Percentiles rank a stretch among this genome's conserved stretches.
These are phyloP conservation scores for Cotesia vestalis DNA, from an alignment of 1,140 invertebrate species.

Conservation along the genomic window DNA sequence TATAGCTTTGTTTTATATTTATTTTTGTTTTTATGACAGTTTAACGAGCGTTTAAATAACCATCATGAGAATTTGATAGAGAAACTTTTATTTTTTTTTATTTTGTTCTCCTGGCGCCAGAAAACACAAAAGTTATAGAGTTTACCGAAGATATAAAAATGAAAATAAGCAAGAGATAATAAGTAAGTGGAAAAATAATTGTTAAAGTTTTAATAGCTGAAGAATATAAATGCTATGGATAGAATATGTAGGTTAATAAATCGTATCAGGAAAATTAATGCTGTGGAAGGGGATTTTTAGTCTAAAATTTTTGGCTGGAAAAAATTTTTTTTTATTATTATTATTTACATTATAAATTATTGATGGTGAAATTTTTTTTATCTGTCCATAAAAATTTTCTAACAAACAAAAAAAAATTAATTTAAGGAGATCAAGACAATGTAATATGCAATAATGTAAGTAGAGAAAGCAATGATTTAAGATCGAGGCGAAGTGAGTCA, in stretches of 20 bases:
- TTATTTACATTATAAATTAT: no score
- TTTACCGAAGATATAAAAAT: background rate
- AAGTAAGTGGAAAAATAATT: background rate
- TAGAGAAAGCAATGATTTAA: background rate
- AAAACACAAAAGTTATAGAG: background rate
- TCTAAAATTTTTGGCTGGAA: no score
- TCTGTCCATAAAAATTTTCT: no score
- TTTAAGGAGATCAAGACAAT: no score
- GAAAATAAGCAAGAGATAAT: background rate
- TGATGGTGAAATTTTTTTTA: no score
- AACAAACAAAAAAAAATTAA: no score
- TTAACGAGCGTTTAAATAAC: conserved; percentile 1
- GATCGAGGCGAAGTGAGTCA: background rate
- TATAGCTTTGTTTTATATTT: background rate
- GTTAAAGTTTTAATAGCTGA: conserved; percentile 3
- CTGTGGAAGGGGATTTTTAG: no score
- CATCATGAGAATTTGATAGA: background rate
- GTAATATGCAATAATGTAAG: no score
- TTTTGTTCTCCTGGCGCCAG: background rate
- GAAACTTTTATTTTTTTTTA: background rate
- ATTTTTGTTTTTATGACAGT: background rate
- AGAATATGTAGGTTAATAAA: background rate
- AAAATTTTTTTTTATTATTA: no score
- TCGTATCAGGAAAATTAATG: background rate
- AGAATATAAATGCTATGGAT: background rate